A percentile compares a stretch with the other conserved stretches of the same genome.
These are phyloP conservation scores for Synanthedon andrenaeformis DNA, from an alignment of 2,888 invertebrate genomes.

Conservation along the genomic window DNA sequence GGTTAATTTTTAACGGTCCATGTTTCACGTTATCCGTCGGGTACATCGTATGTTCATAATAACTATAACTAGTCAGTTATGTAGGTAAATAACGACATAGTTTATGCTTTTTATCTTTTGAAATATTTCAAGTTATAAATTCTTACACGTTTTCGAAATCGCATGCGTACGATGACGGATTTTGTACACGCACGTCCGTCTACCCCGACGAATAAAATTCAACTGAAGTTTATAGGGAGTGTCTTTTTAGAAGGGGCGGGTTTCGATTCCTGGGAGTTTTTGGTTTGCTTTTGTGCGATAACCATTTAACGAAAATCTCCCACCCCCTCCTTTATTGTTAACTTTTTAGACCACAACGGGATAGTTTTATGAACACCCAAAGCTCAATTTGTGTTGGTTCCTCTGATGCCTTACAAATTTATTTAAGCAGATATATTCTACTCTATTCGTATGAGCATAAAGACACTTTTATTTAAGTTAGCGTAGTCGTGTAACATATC, in stretches of 20 bases:
- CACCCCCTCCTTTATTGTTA: conserved; percentile 5
- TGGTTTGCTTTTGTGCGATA: conserved; percentile 42
- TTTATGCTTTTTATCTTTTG: neutral
- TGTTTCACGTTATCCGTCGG: conserved; percentile 52
- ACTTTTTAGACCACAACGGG: neutral
- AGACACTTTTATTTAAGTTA: no score
- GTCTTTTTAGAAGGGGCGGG: conserved; percentile 24
- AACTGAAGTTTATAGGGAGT: conserved; percentile 26
- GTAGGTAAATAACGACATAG: neutral
- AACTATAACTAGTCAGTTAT: neutral
- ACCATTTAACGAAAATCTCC: conserved; percentile 30
- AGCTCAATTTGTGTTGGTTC: conserved; percentile 26
- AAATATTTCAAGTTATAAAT: neutral
- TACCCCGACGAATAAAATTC: conserved; percentile 19
- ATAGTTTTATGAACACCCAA: conserved; percentile 1
- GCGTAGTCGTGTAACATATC: neutral
- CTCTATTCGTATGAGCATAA: conserved; percentile 3
- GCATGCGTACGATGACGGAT: conserved; percentile 3
- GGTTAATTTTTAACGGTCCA: conserved; percentile 54
- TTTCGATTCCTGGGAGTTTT: conserved; percentile 40
- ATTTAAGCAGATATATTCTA: conserved; percentile 7
- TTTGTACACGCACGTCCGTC: conserved; percentile 19
- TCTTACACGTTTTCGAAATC: neutral
- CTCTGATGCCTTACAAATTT: conserved; percentile 28
- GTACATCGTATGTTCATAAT: conserved; percentile 50